phyloP scores from a whole-genome alignment of 2,888 invertebrate genomes.

The Ectropis crepuscularia region DNA sequence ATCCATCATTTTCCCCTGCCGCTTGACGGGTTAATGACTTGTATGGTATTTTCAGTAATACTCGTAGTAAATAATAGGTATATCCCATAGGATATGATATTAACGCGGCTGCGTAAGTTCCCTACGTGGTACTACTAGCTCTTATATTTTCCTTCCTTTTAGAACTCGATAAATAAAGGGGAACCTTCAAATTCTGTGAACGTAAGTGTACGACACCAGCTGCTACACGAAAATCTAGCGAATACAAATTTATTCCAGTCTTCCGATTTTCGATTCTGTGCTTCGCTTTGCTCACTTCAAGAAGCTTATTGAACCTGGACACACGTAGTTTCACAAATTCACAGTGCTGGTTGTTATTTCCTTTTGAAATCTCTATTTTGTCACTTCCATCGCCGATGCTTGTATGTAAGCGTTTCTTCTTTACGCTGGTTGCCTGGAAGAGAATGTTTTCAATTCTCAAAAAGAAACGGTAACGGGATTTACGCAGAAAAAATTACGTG shows the following conservation, averaged over 20 bases:
- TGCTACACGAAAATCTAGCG: conserved; percentile 19
- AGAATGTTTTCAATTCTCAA: too few species aligned
- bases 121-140: too few species aligned
- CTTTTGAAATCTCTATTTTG: conserved; percentile 9
- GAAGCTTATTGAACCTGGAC: conserved; percentile 24
- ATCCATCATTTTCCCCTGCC: too few species aligned
- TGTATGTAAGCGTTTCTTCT: background rate
- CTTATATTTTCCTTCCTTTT: too few species aligned
- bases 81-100: too few species aligned
- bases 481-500: too few species aligned
- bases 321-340: conserved; percentile 22
- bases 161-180: background rate
- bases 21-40: too few species aligned
- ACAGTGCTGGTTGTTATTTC: conserved; percentile 24
- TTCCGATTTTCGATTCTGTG: conserved; percentile 33
- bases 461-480: too few species aligned
- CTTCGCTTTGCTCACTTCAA: conserved; percentile 33
- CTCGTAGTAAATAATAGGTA: too few species aligned
- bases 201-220: conserved; percentile 40
- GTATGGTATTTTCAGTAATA: too few species aligned
- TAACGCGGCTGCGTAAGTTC: too few species aligned
- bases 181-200: conserved; percentile 2
- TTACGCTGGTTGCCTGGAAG: too few species aligned
- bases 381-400: background rate
- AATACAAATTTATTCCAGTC: conserved; percentile 35